These are phyloP conservation scores for Propithecus deckenii DNA, from an alignment of 2,797 vertebrate genomes.

Conservation along the genomic window DNA sequence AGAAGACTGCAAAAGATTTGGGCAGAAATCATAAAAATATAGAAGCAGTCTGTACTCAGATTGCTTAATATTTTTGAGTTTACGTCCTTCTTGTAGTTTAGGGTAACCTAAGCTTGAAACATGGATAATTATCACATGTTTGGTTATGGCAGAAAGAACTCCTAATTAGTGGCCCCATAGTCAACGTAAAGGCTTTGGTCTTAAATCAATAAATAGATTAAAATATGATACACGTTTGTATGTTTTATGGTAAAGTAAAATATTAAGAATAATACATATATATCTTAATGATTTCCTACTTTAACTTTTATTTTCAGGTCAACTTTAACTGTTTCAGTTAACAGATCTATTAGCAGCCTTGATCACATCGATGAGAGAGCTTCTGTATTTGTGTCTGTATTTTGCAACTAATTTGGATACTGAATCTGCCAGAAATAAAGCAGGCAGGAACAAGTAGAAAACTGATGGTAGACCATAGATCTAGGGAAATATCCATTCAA, in stretches of 20 bases:
- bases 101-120: not conserved
- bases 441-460: not conserved
- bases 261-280: not conserved
- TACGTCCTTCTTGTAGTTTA: not conserved
- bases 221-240: not conserved
- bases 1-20: not conserved
- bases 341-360: not conserved
- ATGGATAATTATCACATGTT: not conserved
- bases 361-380: not conserved
- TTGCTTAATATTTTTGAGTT: not conserved
- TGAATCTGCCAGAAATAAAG: not conserved
- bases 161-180: not conserved
- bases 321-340: not conserved
- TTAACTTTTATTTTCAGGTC: not conserved
- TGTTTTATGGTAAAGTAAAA: not conserved
- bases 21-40: not conserved
- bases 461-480: not conserved
- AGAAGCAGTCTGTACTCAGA: not conserved
- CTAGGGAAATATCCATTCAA: not conserved
- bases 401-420: not conserved
- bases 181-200: not conserved
- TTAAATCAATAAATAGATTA: not conserved
- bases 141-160: not conserved
- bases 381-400: not conserved
- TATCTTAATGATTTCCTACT: not conserved